These are phyloP conservation scores for Aphodius sticticus DNA, from an alignment of 2,888 invertebrate genomes.

Conservation along the genomic window DNA sequence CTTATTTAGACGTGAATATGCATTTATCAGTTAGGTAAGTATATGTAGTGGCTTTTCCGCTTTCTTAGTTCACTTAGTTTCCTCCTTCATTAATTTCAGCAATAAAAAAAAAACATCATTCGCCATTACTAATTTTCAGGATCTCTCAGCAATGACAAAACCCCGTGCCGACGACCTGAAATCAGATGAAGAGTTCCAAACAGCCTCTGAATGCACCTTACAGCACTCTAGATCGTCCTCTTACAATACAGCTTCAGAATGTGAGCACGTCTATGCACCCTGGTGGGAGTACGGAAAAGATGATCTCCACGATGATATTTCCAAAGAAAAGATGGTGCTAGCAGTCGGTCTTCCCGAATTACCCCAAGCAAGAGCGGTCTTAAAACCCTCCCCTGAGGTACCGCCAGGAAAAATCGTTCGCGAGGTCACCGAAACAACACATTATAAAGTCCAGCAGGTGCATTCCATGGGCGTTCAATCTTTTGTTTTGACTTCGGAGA, in stretches of 20 bases:
- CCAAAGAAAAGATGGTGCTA: constrained; percentile 60
- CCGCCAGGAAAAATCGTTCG: constrained; percentile 62
- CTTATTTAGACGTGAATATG: neutral
- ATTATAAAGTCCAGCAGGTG: constrained; percentile 63
- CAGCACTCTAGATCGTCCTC: constrained; percentile 74
- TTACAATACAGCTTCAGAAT: constrained; percentile 74
- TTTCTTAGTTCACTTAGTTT: neutral
- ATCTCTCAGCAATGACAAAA: constrained; percentile 46
- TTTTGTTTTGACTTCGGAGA: constrained; percentile 64
- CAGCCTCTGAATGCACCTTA: constrained; percentile 74
- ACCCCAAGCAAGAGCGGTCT: constrained; percentile 52
- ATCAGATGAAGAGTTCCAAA: constrained; percentile 70
- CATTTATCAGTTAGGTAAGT: neutral
- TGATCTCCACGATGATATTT: constrained; percentile 51
- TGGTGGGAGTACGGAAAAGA: constrained; percentile 67
- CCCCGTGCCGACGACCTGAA: constrained; percentile 61
- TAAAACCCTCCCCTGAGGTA: constrained; percentile 57
- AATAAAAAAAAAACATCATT: neutral
- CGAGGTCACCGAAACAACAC: constrained; percentile 63
- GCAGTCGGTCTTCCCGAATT: constrained; percentile 58
- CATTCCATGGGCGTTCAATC: constrained; percentile 64
- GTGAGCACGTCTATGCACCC: constrained; percentile 64
- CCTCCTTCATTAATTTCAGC: neutral
- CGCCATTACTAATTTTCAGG: constrained; percentile 43
- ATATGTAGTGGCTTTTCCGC: neutral